Evolutionary conservation across 2,797 vertebrate genomes (phyloP).

Genomic region (Pseudotriccus pelzelni): DNA sequence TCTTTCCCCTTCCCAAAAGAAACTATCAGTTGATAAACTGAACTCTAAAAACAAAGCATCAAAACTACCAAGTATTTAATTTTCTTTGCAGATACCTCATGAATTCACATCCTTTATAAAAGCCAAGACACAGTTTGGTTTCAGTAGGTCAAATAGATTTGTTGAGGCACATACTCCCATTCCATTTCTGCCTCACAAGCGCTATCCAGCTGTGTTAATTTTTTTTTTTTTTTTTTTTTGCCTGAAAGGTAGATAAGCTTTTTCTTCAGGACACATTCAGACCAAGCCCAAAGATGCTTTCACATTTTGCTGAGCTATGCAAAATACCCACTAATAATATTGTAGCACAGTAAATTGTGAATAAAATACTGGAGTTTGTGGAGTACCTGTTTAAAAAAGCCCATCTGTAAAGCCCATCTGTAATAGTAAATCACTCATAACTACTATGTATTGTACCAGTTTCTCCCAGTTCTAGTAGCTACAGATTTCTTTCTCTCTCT

Average conservation of each 20-base stretch:
- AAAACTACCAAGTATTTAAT: neutral
- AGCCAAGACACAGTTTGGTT: neutral
- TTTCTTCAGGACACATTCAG: neutral
- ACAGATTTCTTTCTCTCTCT: neutral
- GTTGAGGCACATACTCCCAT: neutral
- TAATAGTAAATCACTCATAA: neutral
- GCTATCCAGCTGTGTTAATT: no score
- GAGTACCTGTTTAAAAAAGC: neutral
- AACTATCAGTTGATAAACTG: neutral
- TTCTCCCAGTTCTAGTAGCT: neutral
- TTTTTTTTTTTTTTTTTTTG: neutral
- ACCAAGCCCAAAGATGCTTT: neutral
- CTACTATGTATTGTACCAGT: neutral
- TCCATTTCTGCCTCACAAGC: neutral
- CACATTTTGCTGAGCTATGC: neutral
- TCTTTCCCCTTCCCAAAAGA: neutral
- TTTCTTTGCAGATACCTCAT: neutral
- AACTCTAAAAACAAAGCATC: neutral
- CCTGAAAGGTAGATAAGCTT: neutral
- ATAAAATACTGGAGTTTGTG: neutral
- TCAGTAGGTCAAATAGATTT: neutral
- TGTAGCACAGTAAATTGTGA: neutral
- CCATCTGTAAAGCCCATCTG: neutral
- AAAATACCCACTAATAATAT: neutral
- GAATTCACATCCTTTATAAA: neutral